A percentile compares a stretch with the other conserved stretches of the same genome.
Evolutionary conservation across 2,797 vertebrate genomes (phyloP).

Genomic region (Vespertilio murinus): DNA sequence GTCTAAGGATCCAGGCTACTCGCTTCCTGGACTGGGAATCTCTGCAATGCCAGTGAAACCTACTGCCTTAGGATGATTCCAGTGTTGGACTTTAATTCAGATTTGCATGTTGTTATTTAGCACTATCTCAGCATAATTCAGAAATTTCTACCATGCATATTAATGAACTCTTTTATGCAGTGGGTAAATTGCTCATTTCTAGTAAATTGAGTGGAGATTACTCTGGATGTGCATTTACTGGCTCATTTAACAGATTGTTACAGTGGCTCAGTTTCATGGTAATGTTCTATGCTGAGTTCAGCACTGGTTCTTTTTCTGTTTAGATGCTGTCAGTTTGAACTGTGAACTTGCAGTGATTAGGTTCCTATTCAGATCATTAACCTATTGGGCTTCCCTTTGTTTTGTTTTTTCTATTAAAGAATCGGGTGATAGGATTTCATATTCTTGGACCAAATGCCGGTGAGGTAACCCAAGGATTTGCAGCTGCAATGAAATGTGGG

Average conservation of each 20-base stretch:
- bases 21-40: neutral
- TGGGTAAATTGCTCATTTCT: conserved; percentile 31
- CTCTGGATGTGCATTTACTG: neutral
- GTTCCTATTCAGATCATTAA: neutral
- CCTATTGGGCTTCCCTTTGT: neutral
- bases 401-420: conserved; percentile 81
- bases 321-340: neutral
- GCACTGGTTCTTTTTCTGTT: neutral
- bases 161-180: conserved; percentile 29
- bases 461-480: conserved; percentile 96
- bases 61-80: neutral
- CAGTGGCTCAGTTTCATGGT: neutral
- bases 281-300: neutral
- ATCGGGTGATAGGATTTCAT: conserved; percentile 95
- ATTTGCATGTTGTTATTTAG: neutral
- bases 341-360: neutral
- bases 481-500: conserved; percentile 95
- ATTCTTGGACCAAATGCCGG: conserved; percentile 96
- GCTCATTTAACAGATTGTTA: conserved; percentile 47
- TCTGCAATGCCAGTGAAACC: neutral
- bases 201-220: conserved; percentile 48
- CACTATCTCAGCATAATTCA: neutral
- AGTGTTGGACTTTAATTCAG: neutral
- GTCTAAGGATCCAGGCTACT: neutral
- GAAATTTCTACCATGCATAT: neutral